Conservation (phyloP, 2,888 invertebrate species). For the Epsilonema sp. region DNA sequence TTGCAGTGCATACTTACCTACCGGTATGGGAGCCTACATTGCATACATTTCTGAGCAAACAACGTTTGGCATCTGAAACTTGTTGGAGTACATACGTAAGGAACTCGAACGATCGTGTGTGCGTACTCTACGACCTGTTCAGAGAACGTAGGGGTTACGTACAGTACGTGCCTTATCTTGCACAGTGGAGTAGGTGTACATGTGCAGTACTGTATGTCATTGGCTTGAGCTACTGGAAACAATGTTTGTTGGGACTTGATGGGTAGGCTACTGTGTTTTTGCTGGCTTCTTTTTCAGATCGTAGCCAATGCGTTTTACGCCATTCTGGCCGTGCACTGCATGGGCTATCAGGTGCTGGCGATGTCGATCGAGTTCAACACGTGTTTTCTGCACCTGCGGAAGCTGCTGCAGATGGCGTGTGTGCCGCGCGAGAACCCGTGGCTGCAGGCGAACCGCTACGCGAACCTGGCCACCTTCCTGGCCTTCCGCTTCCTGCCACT, state of each 20-base stretch:
- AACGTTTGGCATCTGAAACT: too few species aligned
- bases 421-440: neutral
- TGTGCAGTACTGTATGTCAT: neutral
- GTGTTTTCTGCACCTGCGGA: slow-evolving; percentile 2
- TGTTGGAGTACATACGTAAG: too few species aligned
- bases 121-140: too few species aligned
- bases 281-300: slow-evolving; percentile 3
- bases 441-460: neutral
- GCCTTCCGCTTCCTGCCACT: slow-evolving; percentile 1
- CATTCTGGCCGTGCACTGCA: slow-evolving; percentile 1
- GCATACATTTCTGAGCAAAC: too few species aligned
- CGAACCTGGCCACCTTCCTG: slow-evolving; percentile 2
- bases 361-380: slow-evolving; percentile 7
- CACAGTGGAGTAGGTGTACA: too few species aligned
- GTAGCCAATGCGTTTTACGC: neutral
- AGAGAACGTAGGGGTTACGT: too few species aligned
- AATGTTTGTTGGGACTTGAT: neutral
- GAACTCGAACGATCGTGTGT: too few species aligned
- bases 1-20: too few species aligned
- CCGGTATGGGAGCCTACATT: too few species aligned
- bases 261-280: neutral
- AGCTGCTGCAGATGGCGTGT: slow-evolving; percentile 2
- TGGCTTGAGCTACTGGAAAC: neutral
- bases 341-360: slow-evolving; percentile 7
- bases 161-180: too few species aligned